phyloP scores from a whole-genome alignment of 1,140 invertebrate genomes.

The Gerris buenoi region DNA sequence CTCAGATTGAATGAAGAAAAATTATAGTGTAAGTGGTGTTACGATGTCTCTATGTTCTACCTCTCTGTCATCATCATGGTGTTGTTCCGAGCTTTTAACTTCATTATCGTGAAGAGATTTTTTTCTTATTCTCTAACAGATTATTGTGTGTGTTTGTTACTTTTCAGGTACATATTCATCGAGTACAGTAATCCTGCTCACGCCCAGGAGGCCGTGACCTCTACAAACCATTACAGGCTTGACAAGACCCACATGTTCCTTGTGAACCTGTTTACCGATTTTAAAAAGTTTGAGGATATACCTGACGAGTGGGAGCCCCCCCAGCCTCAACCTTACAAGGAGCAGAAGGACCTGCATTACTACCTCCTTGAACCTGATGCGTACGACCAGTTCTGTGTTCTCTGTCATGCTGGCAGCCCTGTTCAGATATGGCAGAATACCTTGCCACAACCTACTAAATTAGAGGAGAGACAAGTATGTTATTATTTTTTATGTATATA shows the following conservation, averaged over 20 bases:
- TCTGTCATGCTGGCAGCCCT: conserved; percentile 55
- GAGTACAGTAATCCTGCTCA: conserved; percentile 70
- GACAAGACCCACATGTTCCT: conserved; percentile 92
- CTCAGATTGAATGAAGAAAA: too few species aligned
- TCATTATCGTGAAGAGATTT: too few species aligned
- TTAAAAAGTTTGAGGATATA: conserved; percentile 85
- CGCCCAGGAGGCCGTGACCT: conserved; percentile 73
- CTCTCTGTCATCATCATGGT: too few species aligned
- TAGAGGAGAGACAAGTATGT: conserved; percentile 70
- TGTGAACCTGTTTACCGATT: conserved; percentile 91
- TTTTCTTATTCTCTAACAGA: too few species aligned
- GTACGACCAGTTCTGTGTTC: conserved; percentile 86
- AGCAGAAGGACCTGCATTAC: conserved; percentile 76
- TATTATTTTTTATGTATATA: too few species aligned
- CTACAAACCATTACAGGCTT: conserved; percentile 82
- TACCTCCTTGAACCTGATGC: conserved; percentile 85
- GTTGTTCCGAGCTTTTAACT: too few species aligned
- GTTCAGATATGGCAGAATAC: conserved; percentile 81
- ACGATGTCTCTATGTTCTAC: too few species aligned
- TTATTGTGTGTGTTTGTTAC: conserved; percentile 14
- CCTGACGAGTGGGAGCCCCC: conserved; percentile 87
- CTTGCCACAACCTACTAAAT: conserved; percentile 62
- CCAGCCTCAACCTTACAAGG: conserved; percentile 67
- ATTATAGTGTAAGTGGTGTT: too few species aligned
- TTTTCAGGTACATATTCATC: conserved; percentile 69